Percentiles rank a stretch among this genome's conserved stretches.
Evolutionary conservation across 2,113 vertebrate genomes (phyloP).

Genomic region (Cygnus buccinator): DNA sequence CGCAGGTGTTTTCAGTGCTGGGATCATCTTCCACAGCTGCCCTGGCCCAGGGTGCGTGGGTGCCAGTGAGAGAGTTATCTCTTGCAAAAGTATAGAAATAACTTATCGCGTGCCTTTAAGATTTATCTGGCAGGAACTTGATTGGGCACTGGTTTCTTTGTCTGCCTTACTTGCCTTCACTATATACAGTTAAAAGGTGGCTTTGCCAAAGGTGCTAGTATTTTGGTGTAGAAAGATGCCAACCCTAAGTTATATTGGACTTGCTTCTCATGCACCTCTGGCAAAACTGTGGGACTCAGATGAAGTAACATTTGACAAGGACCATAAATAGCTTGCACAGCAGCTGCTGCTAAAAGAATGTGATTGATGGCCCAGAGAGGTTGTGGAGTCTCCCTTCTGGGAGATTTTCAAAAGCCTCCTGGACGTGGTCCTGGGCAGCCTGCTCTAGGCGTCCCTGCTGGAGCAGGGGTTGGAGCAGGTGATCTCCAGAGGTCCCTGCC

Average conservation of each 20-base stretch:
- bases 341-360: not conserved
- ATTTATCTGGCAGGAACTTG: not conserved
- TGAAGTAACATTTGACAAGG: not conserved
- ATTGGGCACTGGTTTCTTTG: not conserved
- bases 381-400: not conserved
- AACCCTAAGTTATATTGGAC: not conserved
- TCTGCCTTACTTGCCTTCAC: not conserved
- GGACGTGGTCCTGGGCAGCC: not conserved
- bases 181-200: not conserved
- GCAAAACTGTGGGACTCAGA: not conserved
- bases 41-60: no score
- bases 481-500: not conserved
- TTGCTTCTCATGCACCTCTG: not conserved
- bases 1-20: not conserved
- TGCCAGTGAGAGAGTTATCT: not conserved
- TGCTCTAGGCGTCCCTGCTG: not conserved
- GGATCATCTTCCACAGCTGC: not conserved
- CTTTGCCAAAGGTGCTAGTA: not conserved
- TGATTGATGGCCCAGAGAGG: not conserved
- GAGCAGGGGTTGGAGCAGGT: not conserved
- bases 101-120: not conserved
- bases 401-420: not conserved
- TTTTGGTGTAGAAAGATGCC: not conserved
- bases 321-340: accelerated
- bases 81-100: not conserved